Evolutionary conservation across 2,797 vertebrate species (phyloP), one percentile per base, ranked within the genome.

Genomic region (Spheniscus humboldti): DNA sequence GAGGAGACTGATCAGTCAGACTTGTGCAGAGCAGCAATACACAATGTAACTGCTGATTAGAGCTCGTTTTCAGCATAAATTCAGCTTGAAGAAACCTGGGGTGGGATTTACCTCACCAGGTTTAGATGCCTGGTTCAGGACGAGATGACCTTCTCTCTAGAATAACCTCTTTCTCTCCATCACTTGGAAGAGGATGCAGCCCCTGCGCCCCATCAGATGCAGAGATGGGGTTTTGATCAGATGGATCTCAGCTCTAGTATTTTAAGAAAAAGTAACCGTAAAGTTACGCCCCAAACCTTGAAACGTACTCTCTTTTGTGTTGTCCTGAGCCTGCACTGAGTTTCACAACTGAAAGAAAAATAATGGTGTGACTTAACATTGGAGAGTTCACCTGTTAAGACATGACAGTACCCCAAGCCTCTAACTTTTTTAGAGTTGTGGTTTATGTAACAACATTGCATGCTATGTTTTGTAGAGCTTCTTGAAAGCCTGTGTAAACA

Each of bases 291-390:
- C 17, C 60, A 63, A 74, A 62, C 45, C 31, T 69, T 63, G 25
- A 86, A 69, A 73, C 0, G 0, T 50, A 23, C 12, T 73, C 41
- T 89, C 30, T 72, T 87, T 30, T 35, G 25, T 37, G 7, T 43
- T 76, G 55, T 69, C 47, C 45, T 52, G 56, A 92, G 63, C 64
- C 53, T 24, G 41, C 35, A 27, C 33, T 39, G 35, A 11, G 15
- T 92, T 96, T 93, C 86, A 74, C 45, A 87, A 77, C n/a, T n/a
- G 55, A 84, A 81, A 91, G 52, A 86, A 83, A 90, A 95, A 74
- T 47, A 92, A n/a, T 67, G 64, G 30, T 35, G 23, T 92, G 79
- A 79, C 55, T 73, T 92, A 69, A 52, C 15, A 5, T 14, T 67
- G 19, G 33, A 76, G 39, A 82, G n/a, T 82, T 89, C 60, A 27